Evolutionary conservation across 1,140 invertebrate genomes (phyloP), one percentile per base, ranked within the genome.

Genomic region (Bradynema listronoti): DNA sequence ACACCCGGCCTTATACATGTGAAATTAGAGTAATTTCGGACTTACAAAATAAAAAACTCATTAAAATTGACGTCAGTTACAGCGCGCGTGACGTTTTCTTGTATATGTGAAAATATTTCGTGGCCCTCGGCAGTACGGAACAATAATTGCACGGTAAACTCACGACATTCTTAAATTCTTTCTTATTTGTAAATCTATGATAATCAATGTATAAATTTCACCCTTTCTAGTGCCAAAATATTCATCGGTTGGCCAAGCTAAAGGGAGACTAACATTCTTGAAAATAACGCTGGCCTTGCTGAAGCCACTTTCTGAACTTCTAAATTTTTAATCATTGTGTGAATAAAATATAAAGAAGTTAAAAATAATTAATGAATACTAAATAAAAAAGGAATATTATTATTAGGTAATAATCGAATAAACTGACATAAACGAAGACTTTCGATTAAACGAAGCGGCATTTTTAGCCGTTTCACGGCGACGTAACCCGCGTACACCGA

Each of bases 181-280:
- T 55, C 22, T n/a, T 58, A 27, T 19, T 2, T 32, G 14, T 1
- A 16, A 16, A 2, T 52, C 11, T 39, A 24, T 27, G 22, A 1
- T 24, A 7, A 64, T n/a, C n/a, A n/a, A n/a, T n/a, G n/a, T 14
- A 3, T 50, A 5, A 3, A 54, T 4, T 36, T 62, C 24, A 62
- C 60, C 60, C 24, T 42, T 62, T 16, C n/a, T 27, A 32, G 51
- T 57, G 22, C 45, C 63, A 66, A 66, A 62, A 66, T 62, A 62
- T 25, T 62, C 60, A 1, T 66, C 42, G n/a, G 45, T 32, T 22
- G 60, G 60, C 60, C 60, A 62, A 1, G 50, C 60, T 16, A 62
- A 34, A 22, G 60, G 60, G 7, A 62, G 22, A 24, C 25, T 59
- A 4, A 62, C 0, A 36, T 62, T 60, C 25, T 66, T 65, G 4